Evolutionary conservation across 2,113 vertebrate species (phyloP).

Genomic region (Hydrolagus affinis): DNA sequence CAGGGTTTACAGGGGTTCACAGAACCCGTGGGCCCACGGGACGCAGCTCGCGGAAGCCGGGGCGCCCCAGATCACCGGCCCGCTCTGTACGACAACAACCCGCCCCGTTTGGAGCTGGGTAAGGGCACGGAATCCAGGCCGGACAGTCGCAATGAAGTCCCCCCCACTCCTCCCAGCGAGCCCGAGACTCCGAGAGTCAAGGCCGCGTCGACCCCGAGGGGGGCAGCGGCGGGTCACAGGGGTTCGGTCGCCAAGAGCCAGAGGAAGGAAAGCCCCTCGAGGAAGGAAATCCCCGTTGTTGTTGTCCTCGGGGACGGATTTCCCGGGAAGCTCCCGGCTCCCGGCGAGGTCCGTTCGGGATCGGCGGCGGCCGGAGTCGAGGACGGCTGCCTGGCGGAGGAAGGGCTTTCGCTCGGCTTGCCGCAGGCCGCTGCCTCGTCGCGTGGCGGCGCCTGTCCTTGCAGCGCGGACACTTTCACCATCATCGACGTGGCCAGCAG

Average conservation of each 20-base stretch:
- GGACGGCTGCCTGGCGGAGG: conserved; percentile 42
- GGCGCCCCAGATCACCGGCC: neutral
- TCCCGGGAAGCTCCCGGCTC: neutral
- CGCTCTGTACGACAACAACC: neutral
- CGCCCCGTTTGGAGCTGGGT: neutral
- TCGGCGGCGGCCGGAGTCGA: neutral
- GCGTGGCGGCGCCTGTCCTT: conserved; percentile 43
- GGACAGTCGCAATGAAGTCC: conserved; percentile 51
- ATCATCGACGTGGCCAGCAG: conserved; percentile 88
- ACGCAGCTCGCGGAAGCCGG: neutral
- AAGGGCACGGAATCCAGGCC: conserved; percentile 37
- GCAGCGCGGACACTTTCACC: conserved; percentile 62
- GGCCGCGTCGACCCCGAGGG: conserved; percentile 42
- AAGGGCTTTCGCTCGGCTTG: conserved; percentile 61
- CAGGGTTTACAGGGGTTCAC: neutral
- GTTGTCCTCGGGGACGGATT: neutral
- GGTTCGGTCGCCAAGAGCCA: neutral
- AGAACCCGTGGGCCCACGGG: neutral
- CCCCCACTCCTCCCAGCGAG: conserved; percentile 59
- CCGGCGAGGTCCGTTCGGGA: neutral
- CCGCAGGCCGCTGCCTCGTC: conserved; percentile 56
- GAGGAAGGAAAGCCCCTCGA: neutral
- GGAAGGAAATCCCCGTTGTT: neutral
- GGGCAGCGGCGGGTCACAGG: neutral
- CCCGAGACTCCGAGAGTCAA: conserved; percentile 54